These are phyloP conservation scores for Camponotus floridanus DNA, from an alignment of 1,140 invertebrate genomes.

Conservation along the genomic window DNA sequence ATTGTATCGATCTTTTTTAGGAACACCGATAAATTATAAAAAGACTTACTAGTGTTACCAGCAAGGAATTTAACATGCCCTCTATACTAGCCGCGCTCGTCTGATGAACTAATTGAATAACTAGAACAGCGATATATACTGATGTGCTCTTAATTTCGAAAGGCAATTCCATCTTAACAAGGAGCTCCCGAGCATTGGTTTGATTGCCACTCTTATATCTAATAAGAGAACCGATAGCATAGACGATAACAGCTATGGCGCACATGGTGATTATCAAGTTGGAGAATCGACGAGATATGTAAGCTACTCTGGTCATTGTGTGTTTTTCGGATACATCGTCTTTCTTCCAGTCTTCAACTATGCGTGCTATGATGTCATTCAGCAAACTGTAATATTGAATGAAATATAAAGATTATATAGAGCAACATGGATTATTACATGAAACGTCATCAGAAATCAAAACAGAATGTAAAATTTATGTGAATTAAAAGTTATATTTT, in stretches of 20 bases:
- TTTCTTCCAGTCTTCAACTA: slow-evolving; percentile 58
- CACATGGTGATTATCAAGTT: slow-evolving; percentile 1
- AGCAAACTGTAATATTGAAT: slow-evolving; percentile 44
- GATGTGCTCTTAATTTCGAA: slow-evolving; percentile 19
- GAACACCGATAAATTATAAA: neutral
- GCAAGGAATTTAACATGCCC: slow-evolving; percentile 23
- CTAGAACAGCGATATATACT: slow-evolving; percentile 37
- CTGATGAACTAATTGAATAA: slow-evolving; percentile 55
- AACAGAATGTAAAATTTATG: neutral
- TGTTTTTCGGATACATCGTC: neutral
- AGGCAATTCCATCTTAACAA: slow-evolving; percentile 63
- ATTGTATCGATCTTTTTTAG: neutral
- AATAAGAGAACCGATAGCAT: neutral
- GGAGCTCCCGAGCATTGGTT: slow-evolving; percentile 14
- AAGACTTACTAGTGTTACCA: slow-evolving; percentile 57
- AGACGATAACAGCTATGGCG: neutral
- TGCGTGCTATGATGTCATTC: slow-evolving; percentile 32
- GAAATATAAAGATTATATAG: neutral
- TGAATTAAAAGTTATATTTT: neutral
- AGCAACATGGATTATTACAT: neutral
- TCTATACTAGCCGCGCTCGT: neutral
- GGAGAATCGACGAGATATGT: slow-evolving; percentile 24
- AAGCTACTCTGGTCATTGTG: slow-evolving; percentile 28
- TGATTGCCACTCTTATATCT: neutral
- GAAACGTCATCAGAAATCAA: neutral